Evolutionary conservation across 2,888 invertebrate genomes (phyloP), one percentile per base, ranked within the genome.

Genomic region (Eupithecia pulchellata): DNA sequence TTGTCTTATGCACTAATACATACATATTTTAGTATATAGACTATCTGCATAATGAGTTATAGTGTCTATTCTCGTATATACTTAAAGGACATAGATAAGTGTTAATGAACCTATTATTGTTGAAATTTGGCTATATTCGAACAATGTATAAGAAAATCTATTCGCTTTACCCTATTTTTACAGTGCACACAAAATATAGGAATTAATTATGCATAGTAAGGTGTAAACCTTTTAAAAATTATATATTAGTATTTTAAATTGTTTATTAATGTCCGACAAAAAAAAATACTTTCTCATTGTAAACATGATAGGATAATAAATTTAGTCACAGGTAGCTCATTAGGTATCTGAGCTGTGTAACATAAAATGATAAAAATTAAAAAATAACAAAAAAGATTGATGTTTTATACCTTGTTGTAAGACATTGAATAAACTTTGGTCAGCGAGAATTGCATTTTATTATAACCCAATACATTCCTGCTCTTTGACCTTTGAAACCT

Each of bases 311-410:
- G 89, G 83, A 84, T 84, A 85, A 87, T 82, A 86, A 84, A 80
- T n/a, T 89, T 92, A 92, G 93, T 92, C 91, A 91, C 87, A 82
- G 83, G 82, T 85, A 83, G 91, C 92, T 92, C 90, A 81, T 80
- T 87, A 90, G 86, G 83, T 80, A 76, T 74, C 60, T 74, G 91
- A 90, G 93, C 89, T 88, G 86, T 74, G 70, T 74, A 75, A 86
- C 85, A 91, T 89, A 92, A 90, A 89, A 88, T 81, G 81, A 89
- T 89, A 91, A 93, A 93, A 92, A 91, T 89, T 88, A 92, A 93
- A 47, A 92, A 92, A 47, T 60, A 92, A 86, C 86, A 81, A 85
- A 88, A 89, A 90, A 81, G 90, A 84, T 91, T 90, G 78, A 82
- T 87, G 91, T 91, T 89, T 86, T 79, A 80, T 86, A 80, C 20